phyloP scores from a whole-genome alignment of 1,140 invertebrate genomes.

The Diploscapter pachys region DNA sequence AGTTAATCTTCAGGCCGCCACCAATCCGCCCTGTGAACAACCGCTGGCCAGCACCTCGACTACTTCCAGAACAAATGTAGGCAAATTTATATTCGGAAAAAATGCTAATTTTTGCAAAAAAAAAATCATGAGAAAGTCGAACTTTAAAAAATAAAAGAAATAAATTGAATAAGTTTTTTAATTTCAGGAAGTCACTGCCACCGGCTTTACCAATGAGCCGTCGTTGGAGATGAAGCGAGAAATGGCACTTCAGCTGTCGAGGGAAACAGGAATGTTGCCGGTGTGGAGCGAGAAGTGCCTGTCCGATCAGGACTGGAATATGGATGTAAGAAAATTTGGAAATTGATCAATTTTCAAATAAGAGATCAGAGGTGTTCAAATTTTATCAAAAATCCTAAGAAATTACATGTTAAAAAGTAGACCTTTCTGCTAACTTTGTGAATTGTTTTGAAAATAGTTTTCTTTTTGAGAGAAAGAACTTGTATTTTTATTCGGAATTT shows the following conservation, averaged over 20 bases:
- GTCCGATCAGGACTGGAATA: constrained; percentile 21
- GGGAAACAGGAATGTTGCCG: constrained; percentile 19
- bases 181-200: background rate
- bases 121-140: background rate
- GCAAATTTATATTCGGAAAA: constrained; percentile 3
- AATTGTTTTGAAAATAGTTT: constrained; percentile 17
- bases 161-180: background rate
- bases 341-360: too few relatives aligned
- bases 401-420: background rate
- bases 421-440: background rate
- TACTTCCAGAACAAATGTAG: constrained; percentile 16
- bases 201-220: too few relatives aligned
- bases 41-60: too few relatives aligned
- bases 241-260: background rate
- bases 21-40: too few relatives aligned
- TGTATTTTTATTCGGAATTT: background rate
- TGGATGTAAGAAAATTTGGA: too few relatives aligned
- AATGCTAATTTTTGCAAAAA: background rate
- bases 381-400: background rate
- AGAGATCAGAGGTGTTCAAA: too few relatives aligned
- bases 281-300: constrained; percentile 31
- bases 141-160: background rate
- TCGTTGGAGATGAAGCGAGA: too few relatives aligned
- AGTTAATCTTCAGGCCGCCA: too few relatives aligned
- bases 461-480: background rate